Evolutionary conservation across 2,888 invertebrate genomes (phyloP).

Genomic region (Cheilosia variabilis): DNA sequence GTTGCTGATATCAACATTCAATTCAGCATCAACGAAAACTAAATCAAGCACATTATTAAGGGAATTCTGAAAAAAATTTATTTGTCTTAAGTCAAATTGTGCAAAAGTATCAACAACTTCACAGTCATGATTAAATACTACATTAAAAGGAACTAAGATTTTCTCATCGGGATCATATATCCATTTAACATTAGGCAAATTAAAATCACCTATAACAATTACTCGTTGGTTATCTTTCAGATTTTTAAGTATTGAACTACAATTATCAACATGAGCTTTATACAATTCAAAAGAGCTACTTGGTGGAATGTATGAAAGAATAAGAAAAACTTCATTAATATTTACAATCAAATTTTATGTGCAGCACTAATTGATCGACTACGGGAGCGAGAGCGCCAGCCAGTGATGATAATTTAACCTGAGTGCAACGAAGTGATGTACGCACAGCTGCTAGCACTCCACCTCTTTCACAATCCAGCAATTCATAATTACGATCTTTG

Average conservation of each 20-base stretch:
- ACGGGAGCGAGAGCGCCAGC: background rate
- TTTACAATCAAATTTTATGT: background rate
- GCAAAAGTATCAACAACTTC: background rate
- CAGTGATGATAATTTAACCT: background rate
- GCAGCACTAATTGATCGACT: background rate
- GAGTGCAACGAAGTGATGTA: background rate
- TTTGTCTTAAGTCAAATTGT: background rate
- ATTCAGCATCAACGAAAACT: background rate
- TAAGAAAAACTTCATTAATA: background rate
- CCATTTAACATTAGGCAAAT: no score
- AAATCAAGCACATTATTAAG: slow-evolving; percentile 1
- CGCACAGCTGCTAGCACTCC: background rate
- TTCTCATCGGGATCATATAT: no score
- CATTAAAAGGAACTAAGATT: no score
- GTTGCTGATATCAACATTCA: background rate
- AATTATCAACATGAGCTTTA: no score
- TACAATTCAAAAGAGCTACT: no score
- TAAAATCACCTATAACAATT: no score
- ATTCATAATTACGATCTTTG: no score
- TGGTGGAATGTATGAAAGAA: background rate
- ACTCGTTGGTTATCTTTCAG: no score
- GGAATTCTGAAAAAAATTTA: background rate
- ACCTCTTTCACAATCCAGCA: background rate
- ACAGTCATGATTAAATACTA: background rate
- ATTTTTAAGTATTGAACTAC: no score